Evolutionary conservation across 2,888 invertebrate species (phyloP).

Genomic region (Copidosoma aretas): DNA sequence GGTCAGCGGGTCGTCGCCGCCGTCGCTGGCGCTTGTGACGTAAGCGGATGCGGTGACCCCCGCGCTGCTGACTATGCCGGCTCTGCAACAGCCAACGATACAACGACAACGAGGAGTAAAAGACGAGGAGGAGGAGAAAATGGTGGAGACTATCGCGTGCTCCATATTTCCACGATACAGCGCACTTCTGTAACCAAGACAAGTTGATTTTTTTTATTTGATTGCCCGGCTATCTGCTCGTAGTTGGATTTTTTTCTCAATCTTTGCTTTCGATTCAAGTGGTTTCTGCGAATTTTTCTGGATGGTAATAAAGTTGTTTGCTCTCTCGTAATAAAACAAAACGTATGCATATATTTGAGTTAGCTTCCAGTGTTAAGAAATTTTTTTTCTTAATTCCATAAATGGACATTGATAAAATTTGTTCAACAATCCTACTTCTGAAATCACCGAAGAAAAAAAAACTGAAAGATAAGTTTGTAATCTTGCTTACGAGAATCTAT

Average conservation of each 20-base stretch:
- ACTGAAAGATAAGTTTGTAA: slow-evolving; percentile 5
- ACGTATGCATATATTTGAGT: too few species aligned
- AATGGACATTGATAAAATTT: slow-evolving; percentile 19
- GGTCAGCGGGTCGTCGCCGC: slow-evolving; percentile 54
- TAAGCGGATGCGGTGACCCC: slow-evolving; percentile 61
- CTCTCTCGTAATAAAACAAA: too few species aligned
- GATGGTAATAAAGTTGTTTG: too few species aligned
- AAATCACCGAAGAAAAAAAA: slow-evolving; percentile 7
- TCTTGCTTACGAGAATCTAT: slow-evolving; percentile 8
- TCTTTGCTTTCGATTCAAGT: too few species aligned
- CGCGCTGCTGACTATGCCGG: not conserved
- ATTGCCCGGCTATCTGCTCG: not conserved
- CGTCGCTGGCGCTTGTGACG: slow-evolving; percentile 53
- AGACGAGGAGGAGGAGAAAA: too few species aligned
- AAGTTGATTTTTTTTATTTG: not conserved
- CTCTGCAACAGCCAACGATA: too few species aligned
- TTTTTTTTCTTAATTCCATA: slow-evolving; percentile 13
- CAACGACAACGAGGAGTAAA: too few species aligned
- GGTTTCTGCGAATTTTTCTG: too few species aligned
- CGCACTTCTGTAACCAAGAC: not conserved
- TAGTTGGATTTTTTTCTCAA: not conserved
- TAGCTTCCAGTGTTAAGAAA: too few species aligned
- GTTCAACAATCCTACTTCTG: slow-evolving; percentile 4
- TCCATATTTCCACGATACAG: not conserved
- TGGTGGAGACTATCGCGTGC: not conserved